A percentile compares a stretch with the other conserved stretches of the same genome.
Evolutionary conservation across 2,113 vertebrate genomes (phyloP).

Genomic region (Syrrhaptes paradoxus): DNA sequence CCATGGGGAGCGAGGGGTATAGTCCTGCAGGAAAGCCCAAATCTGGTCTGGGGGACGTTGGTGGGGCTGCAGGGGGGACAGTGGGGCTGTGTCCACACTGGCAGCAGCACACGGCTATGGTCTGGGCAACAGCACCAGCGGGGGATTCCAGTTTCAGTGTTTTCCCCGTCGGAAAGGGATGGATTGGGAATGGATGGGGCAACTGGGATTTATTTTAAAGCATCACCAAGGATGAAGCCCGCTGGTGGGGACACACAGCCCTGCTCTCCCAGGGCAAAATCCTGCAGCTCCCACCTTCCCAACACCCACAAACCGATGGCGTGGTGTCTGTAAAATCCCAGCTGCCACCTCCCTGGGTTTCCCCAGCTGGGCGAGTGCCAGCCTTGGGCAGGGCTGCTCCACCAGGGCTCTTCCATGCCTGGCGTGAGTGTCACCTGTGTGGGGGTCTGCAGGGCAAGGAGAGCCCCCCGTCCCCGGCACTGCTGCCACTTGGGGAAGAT

Average conservation of each 20-base stretch:
- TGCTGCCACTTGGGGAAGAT: neutral
- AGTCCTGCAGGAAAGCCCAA: neutral
- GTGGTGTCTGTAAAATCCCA: neutral
- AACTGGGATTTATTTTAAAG: neutral
- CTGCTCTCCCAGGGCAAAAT: neutral
- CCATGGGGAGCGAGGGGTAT: neutral
- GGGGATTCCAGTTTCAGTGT: neutral
- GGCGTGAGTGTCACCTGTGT: rapidly evolving
- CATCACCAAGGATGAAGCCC: rapidly evolving
- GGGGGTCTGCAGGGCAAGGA: neutral
- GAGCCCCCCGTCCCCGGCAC: neutral
- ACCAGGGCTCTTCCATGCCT: rapidly evolving
- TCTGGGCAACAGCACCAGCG: neutral
- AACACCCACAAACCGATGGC: neutral
- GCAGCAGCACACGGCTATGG: neutral
- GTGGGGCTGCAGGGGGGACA: neutral
- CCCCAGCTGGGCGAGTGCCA: neutral
- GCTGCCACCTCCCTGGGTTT: neutral
- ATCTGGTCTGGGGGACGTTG: neutral
- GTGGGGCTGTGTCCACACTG: rapidly evolving
- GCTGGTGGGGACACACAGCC: neutral
- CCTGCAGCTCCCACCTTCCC: neutral
- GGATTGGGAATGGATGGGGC: neutral
- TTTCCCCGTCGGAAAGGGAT: neutral
- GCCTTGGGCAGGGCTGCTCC: neutral